phyloP scores from a whole-genome alignment of 2,797 vertebrate species.

The Lepus townsendii region DNA sequence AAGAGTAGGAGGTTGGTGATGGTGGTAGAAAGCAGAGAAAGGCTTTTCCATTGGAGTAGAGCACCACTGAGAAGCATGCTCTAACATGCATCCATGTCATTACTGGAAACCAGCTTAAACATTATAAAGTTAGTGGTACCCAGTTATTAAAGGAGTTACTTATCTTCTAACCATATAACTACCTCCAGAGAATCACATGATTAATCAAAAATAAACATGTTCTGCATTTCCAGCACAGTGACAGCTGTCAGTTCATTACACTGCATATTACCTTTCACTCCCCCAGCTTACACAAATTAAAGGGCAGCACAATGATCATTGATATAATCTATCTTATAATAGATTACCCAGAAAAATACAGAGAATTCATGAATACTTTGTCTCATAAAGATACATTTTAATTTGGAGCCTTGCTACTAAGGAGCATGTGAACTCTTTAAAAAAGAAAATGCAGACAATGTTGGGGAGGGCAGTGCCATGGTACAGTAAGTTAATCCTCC shows the following conservation, averaged over 20 bases:
- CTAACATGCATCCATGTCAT: background rate
- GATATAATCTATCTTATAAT: conserved; percentile 28
- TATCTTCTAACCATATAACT: conserved; percentile 58
- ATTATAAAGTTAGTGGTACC: conserved; percentile 36
- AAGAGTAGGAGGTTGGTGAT: background rate
- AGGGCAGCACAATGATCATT: background rate
- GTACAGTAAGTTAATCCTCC: too few relatives aligned
- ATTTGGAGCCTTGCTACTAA: conserved; percentile 42
- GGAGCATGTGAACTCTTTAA: background rate
- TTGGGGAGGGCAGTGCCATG: too few relatives aligned
- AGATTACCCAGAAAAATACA: conserved; percentile 1
- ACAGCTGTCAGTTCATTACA: conserved; percentile 11
- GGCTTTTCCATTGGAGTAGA: background rate
- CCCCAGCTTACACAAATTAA: background rate
- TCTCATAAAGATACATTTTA: conserved; percentile 41
- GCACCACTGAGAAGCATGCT: background rate
- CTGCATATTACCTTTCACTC: background rate
- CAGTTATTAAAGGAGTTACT: conserved; percentile 45
- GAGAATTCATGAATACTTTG: conserved; percentile 26
- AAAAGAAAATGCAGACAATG: background rate
- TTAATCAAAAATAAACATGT: background rate
- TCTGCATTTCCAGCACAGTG: conserved; percentile 4
- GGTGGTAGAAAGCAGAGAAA: background rate
- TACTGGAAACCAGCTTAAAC: conserved; percentile 11
- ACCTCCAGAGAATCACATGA: conserved; percentile 2